These are phyloP conservation scores for Ameiurus melas DNA, from an alignment of 2,113 vertebrate genomes.

Conservation along the genomic window DNA sequence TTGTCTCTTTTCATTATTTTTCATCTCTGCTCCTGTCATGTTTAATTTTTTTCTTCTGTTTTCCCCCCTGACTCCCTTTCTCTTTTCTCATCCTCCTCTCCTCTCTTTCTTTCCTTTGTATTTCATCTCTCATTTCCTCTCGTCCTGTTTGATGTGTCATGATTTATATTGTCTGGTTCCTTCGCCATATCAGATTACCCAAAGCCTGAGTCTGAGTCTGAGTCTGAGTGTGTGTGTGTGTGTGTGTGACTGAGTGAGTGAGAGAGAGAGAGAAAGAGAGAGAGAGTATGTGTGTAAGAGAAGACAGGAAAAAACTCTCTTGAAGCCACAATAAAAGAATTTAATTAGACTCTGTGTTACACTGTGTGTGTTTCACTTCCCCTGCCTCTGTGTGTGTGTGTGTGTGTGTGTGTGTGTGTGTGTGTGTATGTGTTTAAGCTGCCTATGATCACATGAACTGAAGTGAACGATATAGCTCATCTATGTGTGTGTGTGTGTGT, in stretches of 20 bases:
- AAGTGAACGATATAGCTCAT: not conserved
- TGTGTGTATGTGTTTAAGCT: not conserved
- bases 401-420: not conserved
- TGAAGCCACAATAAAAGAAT: conserved; percentile 3
- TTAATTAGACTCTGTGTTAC: not conserved
- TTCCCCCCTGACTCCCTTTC: too few species aligned
- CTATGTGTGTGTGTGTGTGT: not conserved
- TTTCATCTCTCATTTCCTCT: conserved; percentile 25
- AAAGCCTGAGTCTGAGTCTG: too few species aligned
- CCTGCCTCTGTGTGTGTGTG: not conserved
- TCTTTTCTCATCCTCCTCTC: not conserved
- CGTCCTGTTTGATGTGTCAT: conserved; percentile 16
- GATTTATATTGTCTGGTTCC: conserved; percentile 26
- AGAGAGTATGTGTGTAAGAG: too few species aligned
- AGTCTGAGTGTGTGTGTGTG: too few species aligned
- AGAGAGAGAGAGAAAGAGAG: not conserved
- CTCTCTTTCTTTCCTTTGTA: not conserved
- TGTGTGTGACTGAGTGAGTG: not conserved
- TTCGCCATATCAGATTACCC: not conserved
- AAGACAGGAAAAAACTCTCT: not conserved
- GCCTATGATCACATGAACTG: not conserved
- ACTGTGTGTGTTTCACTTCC: not conserved
- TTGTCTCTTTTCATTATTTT: not conserved
- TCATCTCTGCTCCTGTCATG: not conserved
- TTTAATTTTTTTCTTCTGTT: not conserved